phyloP scores from a whole-genome alignment of 2,113 vertebrate species.

The Thunnus thynnus region DNA sequence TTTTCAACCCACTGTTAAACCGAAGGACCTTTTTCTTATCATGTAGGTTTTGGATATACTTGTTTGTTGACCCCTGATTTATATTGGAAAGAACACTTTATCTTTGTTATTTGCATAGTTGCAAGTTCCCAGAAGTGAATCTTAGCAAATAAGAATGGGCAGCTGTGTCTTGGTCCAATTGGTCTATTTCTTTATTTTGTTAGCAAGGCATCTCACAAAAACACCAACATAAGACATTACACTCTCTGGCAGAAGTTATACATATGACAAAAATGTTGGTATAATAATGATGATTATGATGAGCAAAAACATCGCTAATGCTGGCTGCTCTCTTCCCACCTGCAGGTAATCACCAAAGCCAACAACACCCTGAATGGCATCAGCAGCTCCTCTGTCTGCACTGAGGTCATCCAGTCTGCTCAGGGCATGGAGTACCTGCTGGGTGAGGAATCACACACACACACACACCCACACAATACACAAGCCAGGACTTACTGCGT shows the following conservation, averaged over 20 bases:
- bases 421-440: conserved; percentile 99
- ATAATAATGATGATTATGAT: conserved; percentile 20
- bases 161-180: neutral
- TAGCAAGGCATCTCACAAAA: neutral
- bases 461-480: conserved; percentile 11
- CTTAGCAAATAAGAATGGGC: neutral
- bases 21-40: conserved; percentile 6
- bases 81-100: too few species aligned
- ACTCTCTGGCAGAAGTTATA: neutral
- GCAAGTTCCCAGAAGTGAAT: neutral
- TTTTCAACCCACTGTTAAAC: neutral
- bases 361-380: conserved; percentile 98
- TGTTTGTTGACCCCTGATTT: neutral
- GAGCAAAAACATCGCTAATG: neutral
- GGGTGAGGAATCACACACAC: conserved; percentile 85
- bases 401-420: conserved; percentile 98
- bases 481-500: neutral
- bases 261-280: neutral
- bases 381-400: conserved; percentile 97
- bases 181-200: neutral
- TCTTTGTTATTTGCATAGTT: too few species aligned
- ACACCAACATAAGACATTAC: neutral
- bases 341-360: conserved; percentile 96
- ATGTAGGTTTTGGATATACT: neutral
- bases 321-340: conserved; percentile 16